Evolutionary conservation across 2,888 invertebrate species (phyloP).

Genomic region (Acronicta aceris): DNA sequence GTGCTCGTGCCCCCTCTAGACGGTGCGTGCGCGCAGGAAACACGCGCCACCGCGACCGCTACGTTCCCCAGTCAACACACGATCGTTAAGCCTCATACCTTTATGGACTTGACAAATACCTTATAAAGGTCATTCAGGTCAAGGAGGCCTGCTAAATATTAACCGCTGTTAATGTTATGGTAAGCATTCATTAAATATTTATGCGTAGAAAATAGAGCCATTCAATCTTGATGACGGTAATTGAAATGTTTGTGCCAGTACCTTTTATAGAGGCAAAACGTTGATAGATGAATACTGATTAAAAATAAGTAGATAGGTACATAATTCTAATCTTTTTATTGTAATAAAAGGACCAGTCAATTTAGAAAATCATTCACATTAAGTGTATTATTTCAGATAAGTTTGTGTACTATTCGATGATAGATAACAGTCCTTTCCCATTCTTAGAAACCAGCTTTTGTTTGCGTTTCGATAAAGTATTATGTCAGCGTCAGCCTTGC

Average conservation of each 20-base stretch:
- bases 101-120: constrained; percentile 73
- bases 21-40: constrained; percentile 76
- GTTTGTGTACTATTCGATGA: constrained; percentile 33
- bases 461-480: constrained; percentile 54
- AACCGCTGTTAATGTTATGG: constrained; percentile 37
- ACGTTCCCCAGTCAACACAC: constrained; percentile 54
- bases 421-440: constrained; percentile 27
- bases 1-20: constrained; percentile 72
- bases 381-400: background rate
- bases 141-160: constrained; percentile 61
- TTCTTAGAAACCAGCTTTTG: constrained; percentile 43
- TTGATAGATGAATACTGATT: constrained; percentile 9
- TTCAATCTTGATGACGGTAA: constrained; percentile 5
- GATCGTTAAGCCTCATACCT: constrained; percentile 61
- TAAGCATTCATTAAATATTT: constrained; percentile 30
- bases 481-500: constrained; percentile 66
- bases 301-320: constrained; percentile 15
- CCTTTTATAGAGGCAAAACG: constrained; percentile 1
- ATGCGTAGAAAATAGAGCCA: constrained; percentile 21
- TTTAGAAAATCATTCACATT: constrained; percentile 17
- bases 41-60: constrained; percentile 73
- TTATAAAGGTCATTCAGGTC: constrained; percentile 71
- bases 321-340: background rate
- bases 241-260: constrained; percentile 10
- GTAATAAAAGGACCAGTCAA: too few species aligned